Percentiles rank a stretch among this genome's conserved stretches.
Evolutionary conservation across 2,888 invertebrate species (phyloP).

Genomic region (Hirtodrosophila trivittata): DNA sequence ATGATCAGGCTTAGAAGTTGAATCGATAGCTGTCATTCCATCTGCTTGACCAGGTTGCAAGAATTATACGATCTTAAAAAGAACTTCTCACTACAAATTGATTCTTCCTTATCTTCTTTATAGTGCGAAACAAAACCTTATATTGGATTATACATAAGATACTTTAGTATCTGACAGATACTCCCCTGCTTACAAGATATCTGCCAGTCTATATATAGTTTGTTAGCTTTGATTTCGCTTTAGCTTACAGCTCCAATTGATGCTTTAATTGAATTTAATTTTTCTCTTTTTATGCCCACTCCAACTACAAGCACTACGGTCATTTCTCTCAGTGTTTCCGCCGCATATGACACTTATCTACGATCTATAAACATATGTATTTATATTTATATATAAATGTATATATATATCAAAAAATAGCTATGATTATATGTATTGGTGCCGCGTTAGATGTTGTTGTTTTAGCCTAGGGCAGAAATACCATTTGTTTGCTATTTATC

Average conservation of each 20-base stretch:
- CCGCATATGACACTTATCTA: not conserved
- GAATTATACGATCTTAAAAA: too few species aligned
- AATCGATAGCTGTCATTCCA: too few species aligned
- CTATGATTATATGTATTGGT: not conserved
- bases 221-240: slow-evolving; percentile 3
- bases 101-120: too few species aligned
- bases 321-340: slow-evolving; percentile 51
- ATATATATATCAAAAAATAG: slow-evolving; percentile 8
- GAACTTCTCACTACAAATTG: too few species aligned
- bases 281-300: not conserved
- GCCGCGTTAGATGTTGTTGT: slow-evolving; percentile 4
- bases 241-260: slow-evolving; percentile 23
- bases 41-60: too few species aligned
- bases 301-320: not conserved
- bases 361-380: slow-evolving; percentile 18
- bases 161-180: too few species aligned
- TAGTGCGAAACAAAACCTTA: too few species aligned
- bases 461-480: slow-evolving; percentile 8
- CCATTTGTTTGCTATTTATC: slow-evolving; percentile 14
- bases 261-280: slow-evolving; percentile 25
- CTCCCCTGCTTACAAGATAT: too few species aligned
- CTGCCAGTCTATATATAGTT: not conserved
- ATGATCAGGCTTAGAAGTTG: too few species aligned
- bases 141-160: too few species aligned
- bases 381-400: too few species aligned